These are phyloP conservation scores for Strigamia crassipes DNA, from an alignment of 2,888 invertebrate genomes.

Conservation along the genomic window DNA sequence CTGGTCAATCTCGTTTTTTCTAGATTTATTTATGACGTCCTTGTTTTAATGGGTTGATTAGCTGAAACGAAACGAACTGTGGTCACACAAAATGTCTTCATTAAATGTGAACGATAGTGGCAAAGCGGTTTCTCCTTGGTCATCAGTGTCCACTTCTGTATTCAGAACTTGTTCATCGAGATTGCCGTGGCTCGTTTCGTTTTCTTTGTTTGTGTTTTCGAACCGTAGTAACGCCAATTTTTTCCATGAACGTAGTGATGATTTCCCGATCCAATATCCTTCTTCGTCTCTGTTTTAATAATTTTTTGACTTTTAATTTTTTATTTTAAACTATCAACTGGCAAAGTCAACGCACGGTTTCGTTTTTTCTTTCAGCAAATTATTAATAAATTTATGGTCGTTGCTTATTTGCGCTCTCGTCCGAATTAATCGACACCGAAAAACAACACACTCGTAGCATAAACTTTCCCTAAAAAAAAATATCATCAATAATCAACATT, in stretches of 20 bases:
- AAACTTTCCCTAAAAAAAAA: constrained; percentile 49
- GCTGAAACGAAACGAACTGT: constrained; percentile 28
- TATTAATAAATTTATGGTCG: constrained; percentile 56
- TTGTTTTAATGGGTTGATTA: constrained; percentile 8
- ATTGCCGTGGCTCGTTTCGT: constrained; percentile 12
- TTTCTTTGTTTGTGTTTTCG: constrained; percentile 26
- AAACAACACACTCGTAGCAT: constrained; percentile 56
- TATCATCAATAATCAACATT: not conserved
- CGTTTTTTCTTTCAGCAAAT: constrained; percentile 52
- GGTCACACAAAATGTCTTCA: constrained; percentile 45
- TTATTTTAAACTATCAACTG: not conserved
- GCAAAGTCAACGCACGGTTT: not conserved
- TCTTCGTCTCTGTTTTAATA: constrained; percentile 52
- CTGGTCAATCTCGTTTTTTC: not conserved
- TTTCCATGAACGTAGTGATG: constrained; percentile 65
- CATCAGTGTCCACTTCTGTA: not conserved
- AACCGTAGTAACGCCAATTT: constrained; percentile 58
- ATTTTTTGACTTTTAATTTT: not conserved
- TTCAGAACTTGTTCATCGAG: not conserved
- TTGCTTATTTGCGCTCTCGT: constrained; percentile 54
- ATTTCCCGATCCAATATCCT: constrained; percentile 64
- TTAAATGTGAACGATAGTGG: constrained; percentile 41
- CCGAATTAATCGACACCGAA: constrained; percentile 55
- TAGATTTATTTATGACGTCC: not conserved
- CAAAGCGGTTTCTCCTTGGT: constrained; percentile 18